These are phyloP conservation scores for Microcebus tavaratra DNA, from an alignment of 2,113 vertebrate species.

Conservation along the genomic window DNA sequence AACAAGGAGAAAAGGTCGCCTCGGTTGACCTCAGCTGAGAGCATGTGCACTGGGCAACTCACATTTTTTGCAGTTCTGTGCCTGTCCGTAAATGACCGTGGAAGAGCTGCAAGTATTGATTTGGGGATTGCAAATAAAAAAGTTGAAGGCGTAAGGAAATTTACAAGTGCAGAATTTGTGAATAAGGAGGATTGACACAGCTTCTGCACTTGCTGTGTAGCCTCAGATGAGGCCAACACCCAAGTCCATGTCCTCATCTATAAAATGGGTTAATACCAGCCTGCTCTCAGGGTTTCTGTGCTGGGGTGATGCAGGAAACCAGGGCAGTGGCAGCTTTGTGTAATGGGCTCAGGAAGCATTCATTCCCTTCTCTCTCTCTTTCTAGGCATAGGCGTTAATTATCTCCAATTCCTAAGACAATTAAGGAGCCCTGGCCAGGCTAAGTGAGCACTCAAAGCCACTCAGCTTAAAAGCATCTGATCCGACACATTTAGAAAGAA, in stretches of 20 bases:
- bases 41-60: background rate
- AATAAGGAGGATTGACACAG: background rate
- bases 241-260: background rate
- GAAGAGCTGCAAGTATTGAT: background rate
- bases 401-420: background rate
- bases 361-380: background rate
- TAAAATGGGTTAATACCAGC: background rate
- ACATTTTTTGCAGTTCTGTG: background rate
- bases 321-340: background rate
- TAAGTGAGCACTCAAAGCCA: background rate
- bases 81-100: background rate
- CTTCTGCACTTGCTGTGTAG: background rate
- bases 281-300: background rate
- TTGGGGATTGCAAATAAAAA: background rate
- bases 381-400: background rate
- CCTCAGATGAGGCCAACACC: background rate
- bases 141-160: background rate
- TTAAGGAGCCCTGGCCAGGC: background rate
- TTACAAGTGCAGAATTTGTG: background rate
- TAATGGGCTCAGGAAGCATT: background rate
- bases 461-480: background rate
- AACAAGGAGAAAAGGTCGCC: background rate
- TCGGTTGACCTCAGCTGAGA: background rate
- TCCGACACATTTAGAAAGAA: background rate
- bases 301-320: background rate